A percentile compares a stretch with the other conserved stretches of the same genome.
These are phyloP conservation scores for Oasisia sp. DNA, from an alignment of 2,888 invertebrate species.

Conservation along the genomic window DNA sequence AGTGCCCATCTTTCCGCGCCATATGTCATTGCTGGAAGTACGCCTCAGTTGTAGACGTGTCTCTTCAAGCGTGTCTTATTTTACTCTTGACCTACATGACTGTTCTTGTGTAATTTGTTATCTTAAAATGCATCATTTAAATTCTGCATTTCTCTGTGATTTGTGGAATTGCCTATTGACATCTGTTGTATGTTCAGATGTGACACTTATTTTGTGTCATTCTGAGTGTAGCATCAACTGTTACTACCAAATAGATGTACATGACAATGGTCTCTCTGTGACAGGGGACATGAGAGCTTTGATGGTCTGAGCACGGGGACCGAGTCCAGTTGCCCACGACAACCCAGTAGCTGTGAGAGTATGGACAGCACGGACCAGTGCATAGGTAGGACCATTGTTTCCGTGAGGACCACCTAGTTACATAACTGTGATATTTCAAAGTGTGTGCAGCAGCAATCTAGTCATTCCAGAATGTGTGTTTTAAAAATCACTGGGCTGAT, in stretches of 20 bases:
- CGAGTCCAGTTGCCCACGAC: neutral
- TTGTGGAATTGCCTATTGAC: too few relatives aligned
- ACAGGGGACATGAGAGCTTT: constrained; percentile 36
- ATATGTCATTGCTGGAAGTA: too few relatives aligned
- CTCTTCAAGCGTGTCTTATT: too few relatives aligned
- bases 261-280: constrained; percentile 18
- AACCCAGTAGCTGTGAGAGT: neutral
- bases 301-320: constrained; percentile 34
- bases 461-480: neutral
- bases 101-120: too few relatives aligned
- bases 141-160: too few relatives aligned
- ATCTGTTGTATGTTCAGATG: too few relatives aligned
- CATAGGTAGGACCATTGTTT: neutral
- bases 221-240: neutral
- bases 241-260: neutral
- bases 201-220: too few relatives aligned
- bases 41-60: too few relatives aligned
- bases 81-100: too few relatives aligned
- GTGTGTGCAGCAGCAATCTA: neutral
- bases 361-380: neutral
- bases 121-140: too few relatives aligned
- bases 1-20: too few relatives aligned
- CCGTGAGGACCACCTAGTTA: neutral
- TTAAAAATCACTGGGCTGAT: neutral
- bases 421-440: neutral